A percentile compares a stretch with the other conserved stretches of the same genome.
Conservation (phyloP, 2,888 invertebrate genomes). For the Onchidella celtica region DNA sequence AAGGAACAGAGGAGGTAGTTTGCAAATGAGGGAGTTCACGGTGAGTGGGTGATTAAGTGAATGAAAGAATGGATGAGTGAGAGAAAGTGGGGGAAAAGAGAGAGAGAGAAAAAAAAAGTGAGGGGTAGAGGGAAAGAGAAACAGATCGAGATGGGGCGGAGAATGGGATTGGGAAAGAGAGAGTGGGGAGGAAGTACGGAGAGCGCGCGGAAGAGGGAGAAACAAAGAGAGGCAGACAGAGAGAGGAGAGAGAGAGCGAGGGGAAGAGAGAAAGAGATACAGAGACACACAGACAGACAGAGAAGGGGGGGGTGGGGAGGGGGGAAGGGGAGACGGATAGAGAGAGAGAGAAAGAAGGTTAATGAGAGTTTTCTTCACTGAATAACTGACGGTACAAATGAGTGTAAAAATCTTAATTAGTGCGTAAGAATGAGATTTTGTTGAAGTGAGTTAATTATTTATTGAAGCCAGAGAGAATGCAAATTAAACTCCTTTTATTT, state of each 20-base stretch:
- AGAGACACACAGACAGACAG: conserved; percentile 7
- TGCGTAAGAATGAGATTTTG: too few relatives aligned
- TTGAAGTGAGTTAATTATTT: too few relatives aligned
- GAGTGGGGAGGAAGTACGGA: neutral
- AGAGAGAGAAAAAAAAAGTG: neutral
- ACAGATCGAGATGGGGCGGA: neutral
- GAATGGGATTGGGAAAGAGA: neutral
- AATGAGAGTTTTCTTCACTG: too few relatives aligned
- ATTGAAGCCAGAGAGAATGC: too few relatives aligned
- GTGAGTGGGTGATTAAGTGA: too few relatives aligned
- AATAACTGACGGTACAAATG: too few relatives aligned
- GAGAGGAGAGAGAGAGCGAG: neutral
- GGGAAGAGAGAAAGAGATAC: neutral
- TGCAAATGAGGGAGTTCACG: too few relatives aligned
- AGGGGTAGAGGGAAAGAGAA: neutral
- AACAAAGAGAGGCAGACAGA: conserved; percentile 1
- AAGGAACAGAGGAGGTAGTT: too few relatives aligned
- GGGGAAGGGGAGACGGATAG: neutral
- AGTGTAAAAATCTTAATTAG: too few relatives aligned
- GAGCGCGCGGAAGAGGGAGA: neutral
- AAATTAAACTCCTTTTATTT: too few relatives aligned
- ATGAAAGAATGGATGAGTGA: too few relatives aligned
- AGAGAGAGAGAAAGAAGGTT: neutral
- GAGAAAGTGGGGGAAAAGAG: too few relatives aligned
- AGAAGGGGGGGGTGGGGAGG: neutral